Evolutionary conservation across 1,140 invertebrate species (phyloP).

Genomic region (Leptonema lineaticorne): DNA sequence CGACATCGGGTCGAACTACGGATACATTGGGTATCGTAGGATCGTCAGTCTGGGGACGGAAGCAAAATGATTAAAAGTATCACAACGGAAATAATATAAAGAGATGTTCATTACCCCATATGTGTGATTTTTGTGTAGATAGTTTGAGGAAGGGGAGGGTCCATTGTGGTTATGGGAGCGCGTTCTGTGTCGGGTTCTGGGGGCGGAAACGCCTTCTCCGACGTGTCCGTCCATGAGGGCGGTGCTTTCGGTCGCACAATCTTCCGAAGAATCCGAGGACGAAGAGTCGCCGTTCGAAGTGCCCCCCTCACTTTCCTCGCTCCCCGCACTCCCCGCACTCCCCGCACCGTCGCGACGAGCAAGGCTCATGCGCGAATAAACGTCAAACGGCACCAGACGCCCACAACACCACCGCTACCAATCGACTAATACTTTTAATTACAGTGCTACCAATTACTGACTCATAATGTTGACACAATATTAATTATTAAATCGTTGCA

Average conservation of each 20-base stretch:
- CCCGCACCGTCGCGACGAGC: too few relatives aligned
- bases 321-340: too few relatives aligned
- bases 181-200: slow-evolving; percentile 48
- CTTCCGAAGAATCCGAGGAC: slow-evolving; percentile 46
- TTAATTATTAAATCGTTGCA: too few relatives aligned
- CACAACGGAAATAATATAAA: background rate
- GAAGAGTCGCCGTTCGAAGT: background rate
- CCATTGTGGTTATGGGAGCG: slow-evolving; percentile 39
- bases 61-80: slow-evolving; percentile 15
- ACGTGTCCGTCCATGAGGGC: slow-evolving; percentile 80
- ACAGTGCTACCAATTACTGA: too few relatives aligned
- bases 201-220: slow-evolving; percentile 51
- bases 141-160: background rate
- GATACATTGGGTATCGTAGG: slow-evolving; percentile 29
- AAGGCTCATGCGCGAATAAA: too few relatives aligned
- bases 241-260: slow-evolving; percentile 69
- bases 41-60: slow-evolving; percentile 27
- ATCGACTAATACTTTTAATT: too few relatives aligned
- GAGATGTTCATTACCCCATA: background rate
- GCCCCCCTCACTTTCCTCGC: too few relatives aligned
- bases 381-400: too few relatives aligned
- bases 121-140: background rate
- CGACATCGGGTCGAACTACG: slow-evolving; percentile 26
- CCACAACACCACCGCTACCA: too few relatives aligned
- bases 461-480: too few relatives aligned